phyloP scores from a whole-genome alignment of 2,797 vertebrate species.

The Micropoecilia bifurca region DNA sequence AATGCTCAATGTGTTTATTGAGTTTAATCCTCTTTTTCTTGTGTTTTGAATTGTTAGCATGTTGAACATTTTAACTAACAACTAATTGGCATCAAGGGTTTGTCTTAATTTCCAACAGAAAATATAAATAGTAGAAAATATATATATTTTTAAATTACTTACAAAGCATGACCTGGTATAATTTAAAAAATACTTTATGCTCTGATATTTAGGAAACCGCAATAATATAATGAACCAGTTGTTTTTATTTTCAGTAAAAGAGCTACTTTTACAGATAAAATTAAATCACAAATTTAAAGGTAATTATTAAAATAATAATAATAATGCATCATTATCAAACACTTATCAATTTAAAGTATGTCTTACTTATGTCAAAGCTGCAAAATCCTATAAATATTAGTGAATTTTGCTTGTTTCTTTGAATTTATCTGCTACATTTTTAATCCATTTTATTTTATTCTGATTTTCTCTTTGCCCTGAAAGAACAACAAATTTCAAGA shows the following conservation, averaged over 20 bases:
- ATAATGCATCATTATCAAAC: neutral
- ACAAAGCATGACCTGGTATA: neutral
- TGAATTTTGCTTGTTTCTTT: neutral
- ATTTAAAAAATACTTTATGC: neutral
- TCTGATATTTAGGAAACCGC: neutral
- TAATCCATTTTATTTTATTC: neutral
- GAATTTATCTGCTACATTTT: neutral
- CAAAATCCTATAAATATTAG: neutral
- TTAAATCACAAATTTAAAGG: neutral
- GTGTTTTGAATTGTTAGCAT: neutral
- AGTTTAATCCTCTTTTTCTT: neutral
- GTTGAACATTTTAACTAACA: neutral
- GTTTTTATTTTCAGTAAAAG: neutral
- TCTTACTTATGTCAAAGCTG: neutral
- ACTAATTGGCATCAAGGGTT: neutral
- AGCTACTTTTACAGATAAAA: neutral
- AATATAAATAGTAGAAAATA: neutral
- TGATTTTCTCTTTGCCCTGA: neutral
- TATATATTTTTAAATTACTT: neutral
- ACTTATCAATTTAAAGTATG: neutral
- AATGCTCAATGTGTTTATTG: neutral
- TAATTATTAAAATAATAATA: neutral
- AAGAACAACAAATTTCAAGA: neutral
- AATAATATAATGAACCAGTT: neutral
- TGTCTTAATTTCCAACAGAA: neutral